These are phyloP conservation scores for Casuarius casuarius DNA, from an alignment of 2,113 vertebrate species.

Conservation along the genomic window DNA sequence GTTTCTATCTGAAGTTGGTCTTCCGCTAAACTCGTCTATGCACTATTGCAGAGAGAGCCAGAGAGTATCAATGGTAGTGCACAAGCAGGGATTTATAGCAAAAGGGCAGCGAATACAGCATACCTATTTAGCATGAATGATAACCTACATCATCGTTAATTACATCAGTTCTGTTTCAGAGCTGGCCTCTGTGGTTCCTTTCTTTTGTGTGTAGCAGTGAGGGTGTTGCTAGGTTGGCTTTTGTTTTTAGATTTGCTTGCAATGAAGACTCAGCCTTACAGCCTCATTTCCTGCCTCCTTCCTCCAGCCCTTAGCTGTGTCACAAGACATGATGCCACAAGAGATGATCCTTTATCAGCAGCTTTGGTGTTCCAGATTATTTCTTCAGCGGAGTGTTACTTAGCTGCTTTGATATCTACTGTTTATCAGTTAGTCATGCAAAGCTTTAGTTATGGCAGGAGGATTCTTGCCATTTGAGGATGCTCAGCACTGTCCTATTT, in stretches of 20 bases:
- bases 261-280: not conserved
- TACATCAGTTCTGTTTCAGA: not conserved
- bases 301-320: not conserved
- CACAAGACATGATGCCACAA: not conserved
- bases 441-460: not conserved
- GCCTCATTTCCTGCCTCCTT: not conserved
- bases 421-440: not conserved
- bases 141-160: not conserved
- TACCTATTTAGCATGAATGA: not conserved
- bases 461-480: constrained; percentile 2
- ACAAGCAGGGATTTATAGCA: not conserved
- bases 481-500: not conserved
- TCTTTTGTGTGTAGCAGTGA: not conserved
- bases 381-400: not conserved
- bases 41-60: not conserved
- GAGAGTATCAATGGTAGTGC: not conserved
- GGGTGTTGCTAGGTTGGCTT: not conserved
- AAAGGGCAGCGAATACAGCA: not conserved
- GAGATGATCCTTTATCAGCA: not conserved
- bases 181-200: not conserved
- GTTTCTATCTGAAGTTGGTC: not conserved
- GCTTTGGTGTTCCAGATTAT: not conserved
- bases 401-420: not conserved
- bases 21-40: not conserved
- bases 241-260: not conserved